A percentile compares a stretch with the other conserved stretches of the same genome.
Conservation (phyloP, 2,113 vertebrate species). For the Passer domesticus region DNA sequence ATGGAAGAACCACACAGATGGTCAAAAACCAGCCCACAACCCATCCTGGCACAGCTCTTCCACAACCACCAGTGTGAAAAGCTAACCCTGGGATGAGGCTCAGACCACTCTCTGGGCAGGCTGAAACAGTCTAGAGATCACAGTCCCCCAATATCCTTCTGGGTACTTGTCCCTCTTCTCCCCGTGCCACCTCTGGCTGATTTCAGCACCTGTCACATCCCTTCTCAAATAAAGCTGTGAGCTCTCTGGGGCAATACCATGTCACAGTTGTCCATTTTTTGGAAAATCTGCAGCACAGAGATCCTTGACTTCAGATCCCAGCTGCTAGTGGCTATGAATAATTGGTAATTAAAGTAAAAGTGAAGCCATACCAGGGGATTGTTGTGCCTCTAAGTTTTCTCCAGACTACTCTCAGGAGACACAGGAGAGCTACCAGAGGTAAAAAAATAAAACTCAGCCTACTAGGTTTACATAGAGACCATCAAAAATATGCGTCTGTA, state of each 20-base stretch:
- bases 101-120: not conserved
- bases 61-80: not conserved
- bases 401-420: not conserved
- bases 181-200: not conserved
- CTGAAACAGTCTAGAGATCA: not conserved
- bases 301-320: not conserved
- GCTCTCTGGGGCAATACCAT: not conserved
- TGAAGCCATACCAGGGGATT: not conserved
- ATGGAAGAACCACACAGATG: not conserved
- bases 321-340: not conserved
- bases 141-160: not conserved
- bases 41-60: not conserved
- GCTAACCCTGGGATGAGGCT: not conserved
- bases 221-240: not conserved
- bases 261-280: not conserved
- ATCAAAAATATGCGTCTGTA: not conserved
- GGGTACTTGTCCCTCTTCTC: not conserved
- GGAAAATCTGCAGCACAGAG: not conserved
- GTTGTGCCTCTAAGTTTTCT: constrained; percentile 1
- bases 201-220: not conserved
- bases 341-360: constrained; percentile 19
- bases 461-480: constrained; percentile 13
- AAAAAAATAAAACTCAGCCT: constrained; percentile 8
- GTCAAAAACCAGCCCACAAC: not conserved
- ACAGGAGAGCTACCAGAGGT: not conserved